A percentile compares a stretch with the other conserved stretches of the same genome.
phyloP scores from a whole-genome alignment of 2,113 vertebrate species.

The Pionites leucogaster region DNA sequence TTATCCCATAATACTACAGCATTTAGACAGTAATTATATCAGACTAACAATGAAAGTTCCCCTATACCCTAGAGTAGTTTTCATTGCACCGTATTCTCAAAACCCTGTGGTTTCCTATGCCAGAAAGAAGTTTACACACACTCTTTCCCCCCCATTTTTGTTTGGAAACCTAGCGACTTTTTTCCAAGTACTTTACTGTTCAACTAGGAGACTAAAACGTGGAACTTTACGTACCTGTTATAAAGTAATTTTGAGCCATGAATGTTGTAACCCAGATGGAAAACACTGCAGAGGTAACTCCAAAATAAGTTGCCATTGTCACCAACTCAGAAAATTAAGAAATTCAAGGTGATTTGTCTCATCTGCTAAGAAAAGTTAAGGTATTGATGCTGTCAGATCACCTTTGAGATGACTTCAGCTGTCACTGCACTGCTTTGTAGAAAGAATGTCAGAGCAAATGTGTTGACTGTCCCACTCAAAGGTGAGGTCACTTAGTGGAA shows the following conservation, averaged over 20 bases:
- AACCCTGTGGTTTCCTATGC: neutral
- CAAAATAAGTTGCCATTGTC: constrained; percentile 23
- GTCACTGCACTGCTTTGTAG: constrained; percentile 15
- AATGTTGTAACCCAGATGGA: constrained; percentile 19
- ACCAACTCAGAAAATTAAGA: neutral
- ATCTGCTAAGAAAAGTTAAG: neutral
- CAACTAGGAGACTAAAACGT: neutral
- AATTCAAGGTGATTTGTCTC: neutral
- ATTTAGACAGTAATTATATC: neutral
- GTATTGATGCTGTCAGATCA: neutral
- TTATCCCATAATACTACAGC: neutral
- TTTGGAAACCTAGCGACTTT: neutral
- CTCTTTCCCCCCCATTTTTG: neutral
- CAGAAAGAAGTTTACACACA: neutral
- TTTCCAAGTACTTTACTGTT: neutral
- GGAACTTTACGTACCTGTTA: constrained; percentile 59
- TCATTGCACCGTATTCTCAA: neutral
- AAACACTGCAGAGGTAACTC: constrained; percentile 14
- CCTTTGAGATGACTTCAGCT: neutral
- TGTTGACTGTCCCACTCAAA: neutral
- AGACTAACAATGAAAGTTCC: neutral
- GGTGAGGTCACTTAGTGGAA: constrained; percentile 73
- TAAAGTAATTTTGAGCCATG: constrained; percentile 17
- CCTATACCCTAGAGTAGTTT: neutral
- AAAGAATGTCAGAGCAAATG: neutral